phyloP scores from a whole-genome alignment of 2,113 vertebrate species.

The Leucopsar rothschildi region DNA sequence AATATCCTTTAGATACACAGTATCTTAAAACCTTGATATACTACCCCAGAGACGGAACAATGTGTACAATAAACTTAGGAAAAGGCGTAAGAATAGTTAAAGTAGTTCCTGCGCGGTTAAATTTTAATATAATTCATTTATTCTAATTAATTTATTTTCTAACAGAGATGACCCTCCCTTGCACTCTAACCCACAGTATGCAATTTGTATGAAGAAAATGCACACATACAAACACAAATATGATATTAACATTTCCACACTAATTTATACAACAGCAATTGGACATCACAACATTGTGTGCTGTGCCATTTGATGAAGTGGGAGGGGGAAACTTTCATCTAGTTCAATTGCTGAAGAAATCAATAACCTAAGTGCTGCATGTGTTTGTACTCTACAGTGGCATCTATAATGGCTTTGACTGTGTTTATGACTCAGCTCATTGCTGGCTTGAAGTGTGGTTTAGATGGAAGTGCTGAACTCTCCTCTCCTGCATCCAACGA shows the following conservation, averaged over 20 bases:
- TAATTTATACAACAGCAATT: background rate
- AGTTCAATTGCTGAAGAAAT: background rate
- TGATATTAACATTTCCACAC: background rate
- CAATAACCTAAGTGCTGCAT: background rate
- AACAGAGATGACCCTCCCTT: fast-evolving
- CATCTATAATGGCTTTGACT: background rate
- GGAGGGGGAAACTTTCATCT: background rate
- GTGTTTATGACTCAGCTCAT: background rate
- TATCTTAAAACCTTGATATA: background rate
- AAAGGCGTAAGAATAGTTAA: background rate
- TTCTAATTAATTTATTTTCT: background rate
- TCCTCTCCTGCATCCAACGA: background rate
- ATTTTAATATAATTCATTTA: background rate
- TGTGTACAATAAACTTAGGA: background rate
- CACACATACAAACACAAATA: background rate
- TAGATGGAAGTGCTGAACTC: background rate
- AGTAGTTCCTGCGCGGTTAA: background rate
- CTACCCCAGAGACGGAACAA: background rate
- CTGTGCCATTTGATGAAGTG: background rate
- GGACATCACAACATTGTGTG: background rate
- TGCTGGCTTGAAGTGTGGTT: background rate
- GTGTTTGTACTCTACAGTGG: background rate
- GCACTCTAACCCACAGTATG: background rate
- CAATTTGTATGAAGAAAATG: background rate
- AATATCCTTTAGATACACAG: fast-evolving